Base-by-base conservation (phyloP, 1,140 invertebrate species). In the Calephelis nemesis region DNA sequence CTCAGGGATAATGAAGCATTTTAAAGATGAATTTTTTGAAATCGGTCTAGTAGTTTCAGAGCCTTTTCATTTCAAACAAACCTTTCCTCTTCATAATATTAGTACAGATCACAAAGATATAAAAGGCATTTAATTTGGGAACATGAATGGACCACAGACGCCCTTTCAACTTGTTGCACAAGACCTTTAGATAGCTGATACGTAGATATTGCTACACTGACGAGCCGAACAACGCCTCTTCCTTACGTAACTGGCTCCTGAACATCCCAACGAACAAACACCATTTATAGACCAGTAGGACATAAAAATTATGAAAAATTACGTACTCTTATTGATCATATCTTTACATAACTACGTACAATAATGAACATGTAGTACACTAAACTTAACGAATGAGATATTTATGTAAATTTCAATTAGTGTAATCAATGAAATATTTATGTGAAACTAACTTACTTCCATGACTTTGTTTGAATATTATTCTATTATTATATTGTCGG, bases 101-200 rank as follows among this genome's bases (percentile, higher is more conserved):
- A n/a, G n/a, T n/a, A n/a, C 12, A 52, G 9, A 52, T 19, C 15
- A 54, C 11, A 54, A 19, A 30, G 5, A 15, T 30, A 30, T 19
- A 19, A 19, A 54, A 54, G 30, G 52, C 9, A 8, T 30, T 58
- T 30, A 58, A 30, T 30, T 15, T 39, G 19, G 7, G 19, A 12
- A 30, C 30, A 45, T 12, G 30, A 39, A 39, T 58, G 50, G 30
- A 7, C 39, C 42, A 69, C 62, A 63, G 47, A 64, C 65, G 71
- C 78, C 81, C 84, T 78, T 81, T 79, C 76, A 75, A 77, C 81
- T 77, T 68, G 74, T 85, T 88, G 73, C 80, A 75, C 71, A 87
- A 85, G 75, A 52, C 39, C 45, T 76, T 65, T 69, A 76, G 77
- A 82, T 85, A 82, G 83, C 76, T 76, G 78, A 79, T 84, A 80